These are phyloP conservation scores for Ptilodon capucinus DNA, from an alignment of 2,888 invertebrate genomes.

Conservation along the genomic window DNA sequence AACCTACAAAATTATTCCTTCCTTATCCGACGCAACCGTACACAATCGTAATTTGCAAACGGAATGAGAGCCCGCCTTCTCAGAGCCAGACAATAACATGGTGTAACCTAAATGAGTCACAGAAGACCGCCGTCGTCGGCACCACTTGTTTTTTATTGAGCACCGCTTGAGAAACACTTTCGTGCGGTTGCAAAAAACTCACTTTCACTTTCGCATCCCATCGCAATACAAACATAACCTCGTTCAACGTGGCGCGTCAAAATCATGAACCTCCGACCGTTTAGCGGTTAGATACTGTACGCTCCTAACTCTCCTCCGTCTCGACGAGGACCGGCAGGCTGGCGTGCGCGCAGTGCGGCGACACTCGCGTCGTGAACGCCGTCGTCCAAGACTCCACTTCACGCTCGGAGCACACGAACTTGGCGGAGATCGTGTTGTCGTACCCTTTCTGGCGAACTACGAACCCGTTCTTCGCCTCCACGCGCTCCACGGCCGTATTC, in stretches of 20 bases:
- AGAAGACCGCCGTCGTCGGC: constrained; percentile 24
- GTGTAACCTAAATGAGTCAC: constrained; percentile 40
- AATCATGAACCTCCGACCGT: constrained; percentile 46
- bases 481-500: constrained; percentile 82
- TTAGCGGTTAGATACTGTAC: constrained; percentile 30
- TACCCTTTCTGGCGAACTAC: constrained; percentile 84
- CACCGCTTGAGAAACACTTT: constrained; percentile 51
- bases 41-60: constrained; percentile 26
- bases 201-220: constrained; percentile 74
- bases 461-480: constrained; percentile 76
- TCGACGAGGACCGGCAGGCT: constrained; percentile 84
- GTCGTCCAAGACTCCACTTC: constrained; percentile 84
- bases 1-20: constrained; percentile 24
- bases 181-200: constrained; percentile 61
- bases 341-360: constrained; percentile 70
- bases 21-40: constrained; percentile 18
- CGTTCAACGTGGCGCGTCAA: constrained; percentile 44
- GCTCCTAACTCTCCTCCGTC: constrained; percentile 77
- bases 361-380: constrained; percentile 78
- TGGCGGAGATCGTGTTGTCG: constrained; percentile 83
- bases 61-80: constrained; percentile 16
- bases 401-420: constrained; percentile 82
- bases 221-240: constrained; percentile 70
- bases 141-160: constrained; percentile 34
- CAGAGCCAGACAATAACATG: constrained; percentile 29